phyloP scores from a whole-genome alignment of 2,113 vertebrate genomes.

The Anguilla rostrata region DNA sequence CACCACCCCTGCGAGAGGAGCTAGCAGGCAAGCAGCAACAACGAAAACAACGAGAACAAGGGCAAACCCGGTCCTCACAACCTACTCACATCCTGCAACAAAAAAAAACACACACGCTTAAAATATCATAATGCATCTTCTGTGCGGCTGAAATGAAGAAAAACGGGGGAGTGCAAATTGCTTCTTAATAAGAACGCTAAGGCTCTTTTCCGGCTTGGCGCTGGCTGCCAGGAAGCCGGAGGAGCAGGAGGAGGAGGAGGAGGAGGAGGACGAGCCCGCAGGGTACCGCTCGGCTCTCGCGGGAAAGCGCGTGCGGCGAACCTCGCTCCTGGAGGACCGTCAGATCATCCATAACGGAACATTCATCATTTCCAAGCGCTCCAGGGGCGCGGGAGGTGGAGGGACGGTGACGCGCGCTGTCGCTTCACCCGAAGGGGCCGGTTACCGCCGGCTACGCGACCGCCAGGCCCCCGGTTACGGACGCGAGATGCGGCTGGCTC shows the following conservation, averaged over 20 bases:
- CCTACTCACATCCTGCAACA: neutral
- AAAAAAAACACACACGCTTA: neutral
- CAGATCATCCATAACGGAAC: conserved; percentile 80
- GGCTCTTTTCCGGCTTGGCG: conserved; percentile 21
- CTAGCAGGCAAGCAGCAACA: conserved; percentile 21
- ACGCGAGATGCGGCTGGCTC: conserved; percentile 57
- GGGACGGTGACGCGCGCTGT: conserved; percentile 70
- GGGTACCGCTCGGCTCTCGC: conserved; percentile 34
- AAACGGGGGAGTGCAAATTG: neutral
- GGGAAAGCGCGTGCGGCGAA: conserved; percentile 46
- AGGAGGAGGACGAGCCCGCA: conserved; percentile 32
- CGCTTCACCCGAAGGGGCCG: conserved; percentile 65
- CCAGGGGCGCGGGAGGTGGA: conserved; percentile 58
- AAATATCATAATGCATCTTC: neutral
- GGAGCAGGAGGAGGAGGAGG: conserved; percentile 40
- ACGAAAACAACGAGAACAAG: conserved; percentile 28
- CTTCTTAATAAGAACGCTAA: neutral
- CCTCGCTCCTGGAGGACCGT: conserved; percentile 55
- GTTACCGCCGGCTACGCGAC: conserved; percentile 67
- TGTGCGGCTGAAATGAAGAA: neutral
- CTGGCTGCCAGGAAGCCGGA: conserved; percentile 37
- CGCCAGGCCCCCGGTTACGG: conserved; percentile 67
- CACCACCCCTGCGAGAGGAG: conserved; percentile 52
- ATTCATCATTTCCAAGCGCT: conserved; percentile 72
- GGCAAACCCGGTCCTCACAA: conserved; percentile 3